A percentile compares a stretch with the other conserved stretches of the same genome.
phyloP scores from a whole-genome alignment of 2,797 vertebrate genomes.

The Spinus olivaceus region DNA sequence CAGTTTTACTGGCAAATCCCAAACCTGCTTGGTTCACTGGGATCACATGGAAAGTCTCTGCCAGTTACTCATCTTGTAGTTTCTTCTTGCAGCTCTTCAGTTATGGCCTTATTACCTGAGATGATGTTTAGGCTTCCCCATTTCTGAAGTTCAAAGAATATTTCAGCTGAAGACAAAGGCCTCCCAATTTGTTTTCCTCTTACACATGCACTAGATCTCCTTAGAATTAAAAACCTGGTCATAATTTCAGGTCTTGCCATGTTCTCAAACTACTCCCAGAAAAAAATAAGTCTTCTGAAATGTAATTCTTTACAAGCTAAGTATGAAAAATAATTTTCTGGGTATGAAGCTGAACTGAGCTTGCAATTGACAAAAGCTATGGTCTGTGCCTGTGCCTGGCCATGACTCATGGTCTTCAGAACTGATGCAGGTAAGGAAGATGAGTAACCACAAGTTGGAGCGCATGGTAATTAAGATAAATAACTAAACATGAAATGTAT shows the following conservation, averaged over 20 bases:
- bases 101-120: not conserved
- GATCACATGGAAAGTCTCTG: not conserved
- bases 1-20: not conserved
- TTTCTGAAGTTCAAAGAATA: not conserved
- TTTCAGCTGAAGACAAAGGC: not conserved
- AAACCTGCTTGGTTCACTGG: not conserved
- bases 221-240: not conserved
- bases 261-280: not conserved
- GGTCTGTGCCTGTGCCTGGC: not conserved
- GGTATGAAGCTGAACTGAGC: not conserved
- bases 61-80: not conserved
- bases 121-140: not conserved
- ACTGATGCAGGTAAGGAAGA: not conserved
- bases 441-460: not conserved
- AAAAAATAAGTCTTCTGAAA: not conserved
- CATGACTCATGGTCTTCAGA: not conserved
- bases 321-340: not conserved
- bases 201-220: not conserved
- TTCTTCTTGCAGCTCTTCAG: not conserved
- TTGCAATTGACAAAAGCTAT: not conserved
- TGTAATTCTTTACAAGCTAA: not conserved
- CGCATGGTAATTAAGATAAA: not conserved
- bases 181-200: not conserved
- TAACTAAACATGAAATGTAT: not conserved
- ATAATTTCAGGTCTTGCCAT: not conserved